Base-by-base conservation (phyloP, 2,888 invertebrate genomes). In the Heliconius ethilla region DNA sequence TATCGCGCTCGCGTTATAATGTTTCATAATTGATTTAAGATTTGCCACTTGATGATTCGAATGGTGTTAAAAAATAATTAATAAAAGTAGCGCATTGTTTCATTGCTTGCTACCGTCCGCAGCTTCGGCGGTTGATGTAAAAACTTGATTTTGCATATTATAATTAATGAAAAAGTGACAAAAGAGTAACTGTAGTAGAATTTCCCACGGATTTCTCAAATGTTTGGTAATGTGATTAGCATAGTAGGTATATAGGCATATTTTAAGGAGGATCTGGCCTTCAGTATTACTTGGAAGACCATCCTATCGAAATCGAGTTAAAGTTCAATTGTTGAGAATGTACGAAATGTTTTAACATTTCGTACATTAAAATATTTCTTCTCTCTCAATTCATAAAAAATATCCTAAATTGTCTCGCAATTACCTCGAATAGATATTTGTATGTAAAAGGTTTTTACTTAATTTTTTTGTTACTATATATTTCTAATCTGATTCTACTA, bases 1-100 rank as follows among this genome's bases (percentile, higher is more conserved):
- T 33, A 25, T 59, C 59, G 55, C 72, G 72, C 72, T 37, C 72
- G 33, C 72, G 33, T 59, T 72, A 15, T 29, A 29, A 72, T 33
- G 33, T 72, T 72, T 72, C 72, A 37, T 72, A 72, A 72, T 72
- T 59, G n/a, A 59, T 72, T 59, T 59, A 33, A 72, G 72, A 72
- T 72, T 72, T 70, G 55, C 70, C 55, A 33, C 27, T 70, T 33
- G 59, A 72, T 25, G 55, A 55, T 55, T 72, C 55, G 33, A 55
- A 59, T 55, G 55, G 55, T n/a, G 55, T 33, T 70, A 55, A 72
- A 51, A 70, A 59, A 72, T 72, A 55, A 72, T 72, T 72, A 72
- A 55, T 72, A 55, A 72, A 55, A 29, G 55, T 72, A 22, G 33
- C 55, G 22, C 33, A 72, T 72, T 72, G 59, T 72, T 72, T n/a